Conservation (phyloP, 1,140 invertebrate genomes). For the Yoshiicerus persimilis region DNA sequence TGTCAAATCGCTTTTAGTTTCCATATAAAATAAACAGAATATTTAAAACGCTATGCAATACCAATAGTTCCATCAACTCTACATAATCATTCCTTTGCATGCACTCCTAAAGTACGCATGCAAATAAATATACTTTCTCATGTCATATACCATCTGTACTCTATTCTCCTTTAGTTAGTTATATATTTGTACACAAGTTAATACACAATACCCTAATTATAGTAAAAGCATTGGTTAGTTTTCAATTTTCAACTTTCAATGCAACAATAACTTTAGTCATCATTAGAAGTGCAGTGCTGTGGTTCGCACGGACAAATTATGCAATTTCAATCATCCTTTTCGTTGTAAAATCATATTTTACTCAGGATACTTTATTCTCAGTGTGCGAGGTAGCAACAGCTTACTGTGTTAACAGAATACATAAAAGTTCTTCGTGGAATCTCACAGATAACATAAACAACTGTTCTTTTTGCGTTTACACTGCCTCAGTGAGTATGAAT, state of each 20-base stretch:
- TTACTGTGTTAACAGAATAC: not conserved
- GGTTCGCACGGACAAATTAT: not conserved
- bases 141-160: not conserved
- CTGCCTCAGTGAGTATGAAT: not conserved
- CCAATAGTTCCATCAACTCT: not conserved
- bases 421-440: too few species aligned
- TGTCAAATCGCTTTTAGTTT: not conserved
- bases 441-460: not conserved
- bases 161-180: not conserved
- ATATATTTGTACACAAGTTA: too few species aligned
- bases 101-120: not conserved
- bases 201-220: not conserved
- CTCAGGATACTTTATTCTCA: not conserved
- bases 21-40: not conserved
- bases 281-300: not conserved
- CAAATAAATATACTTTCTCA: not conserved
- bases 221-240: not conserved
- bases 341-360: not conserved
- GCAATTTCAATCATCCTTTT: not conserved
- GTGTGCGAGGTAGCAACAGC: not conserved
- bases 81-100: not conserved
- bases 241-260: not conserved
- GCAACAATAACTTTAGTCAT: not conserved
- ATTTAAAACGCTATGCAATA: not conserved
- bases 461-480: not conserved